Evolutionary conservation across 2,113 vertebrate species (phyloP), one percentile per base, ranked within the genome.

Genomic region (Triplophysa siluroides): DNA sequence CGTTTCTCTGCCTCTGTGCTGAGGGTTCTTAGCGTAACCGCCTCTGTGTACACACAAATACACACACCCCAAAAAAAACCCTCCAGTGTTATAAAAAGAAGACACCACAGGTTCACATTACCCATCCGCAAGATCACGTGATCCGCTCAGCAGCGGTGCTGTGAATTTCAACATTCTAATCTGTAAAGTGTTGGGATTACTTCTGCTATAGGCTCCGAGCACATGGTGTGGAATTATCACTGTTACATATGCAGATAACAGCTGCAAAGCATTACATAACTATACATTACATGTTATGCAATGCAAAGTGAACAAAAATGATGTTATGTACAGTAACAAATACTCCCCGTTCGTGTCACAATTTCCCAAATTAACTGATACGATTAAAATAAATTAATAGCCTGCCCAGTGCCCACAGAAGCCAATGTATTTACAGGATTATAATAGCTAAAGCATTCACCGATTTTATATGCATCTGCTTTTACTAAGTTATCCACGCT

Each of bases 71-170:
- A 62, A 29, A 65, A 14, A 74, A 29, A 24, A 24, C 24, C 23
- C 61, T 16, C 74, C 56, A 54, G 19, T 73, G 73, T 23, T 23
- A 24, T 73, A 47, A 61, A 13, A 41, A 63, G 58, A 75, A 75
- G 72, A 75, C 58, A 63, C 21, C 47, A 63, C 21, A 63, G 61
- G 63, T 75, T 81, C 79, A 75, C 63, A 61, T 81, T 81, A 76
- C 79, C 50, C 62, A 75, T 68, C 70, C 29, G 47, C 47, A 54
- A 33, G 41, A 21, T 23, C 62, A 67, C 13, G 71, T 80, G 70
- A 74, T 75, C 69, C 33, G 24, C 23, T 26, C 29, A 33, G 29
- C 29, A 33, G 29, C 4, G 29, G 69, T 16, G 45, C 69, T 18
- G 29, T 52, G 60, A 54, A 80, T 64, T 74, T 56, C 26, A 73